These are phyloP conservation scores for Thymelicus sylvestris DNA, from an alignment of 2,888 invertebrate species.

Conservation along the genomic window DNA sequence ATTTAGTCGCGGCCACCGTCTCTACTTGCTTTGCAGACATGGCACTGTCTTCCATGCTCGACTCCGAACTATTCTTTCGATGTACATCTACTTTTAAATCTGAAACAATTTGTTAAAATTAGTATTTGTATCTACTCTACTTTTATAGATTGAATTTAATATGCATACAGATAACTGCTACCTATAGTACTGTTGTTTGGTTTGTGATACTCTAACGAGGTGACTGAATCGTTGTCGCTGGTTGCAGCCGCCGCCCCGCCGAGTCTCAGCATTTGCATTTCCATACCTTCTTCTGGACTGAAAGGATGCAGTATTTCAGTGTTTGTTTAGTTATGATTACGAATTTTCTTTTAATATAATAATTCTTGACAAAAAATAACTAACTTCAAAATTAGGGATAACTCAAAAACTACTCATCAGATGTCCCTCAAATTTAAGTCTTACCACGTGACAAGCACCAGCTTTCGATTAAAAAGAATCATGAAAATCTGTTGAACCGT, in stretches of 20 bases:
- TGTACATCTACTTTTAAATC: conserved; percentile 97
- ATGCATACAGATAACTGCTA: conserved; percentile 51
- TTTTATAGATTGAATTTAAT: background rate
- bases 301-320: conserved; percentile 5
- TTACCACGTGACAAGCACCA: too few relatives aligned
- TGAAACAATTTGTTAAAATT: conserved; percentile 57
- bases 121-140: background rate
- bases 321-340: too few relatives aligned
- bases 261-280: conserved; percentile 89
- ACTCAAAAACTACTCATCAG: too few relatives aligned
- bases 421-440: too few relatives aligned
- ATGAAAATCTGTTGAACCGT: too few relatives aligned
- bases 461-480: too few relatives aligned
- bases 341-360: too few relatives aligned
- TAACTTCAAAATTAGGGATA: too few relatives aligned
- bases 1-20: conserved; percentile 65
- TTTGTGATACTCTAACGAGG: conserved; percentile 86
- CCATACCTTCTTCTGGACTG: conserved; percentile 92
- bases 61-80: conserved; percentile 95
- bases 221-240: conserved; percentile 86
- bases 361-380: too few relatives aligned
- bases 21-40: conserved; percentile 75
- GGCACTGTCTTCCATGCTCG: conserved; percentile 89
- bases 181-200: conserved; percentile 88
- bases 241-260: conserved; percentile 72